These are phyloP conservation scores for Cydia pomonella DNA, from an alignment of 1,140 invertebrate species.

Conservation along the genomic window DNA sequence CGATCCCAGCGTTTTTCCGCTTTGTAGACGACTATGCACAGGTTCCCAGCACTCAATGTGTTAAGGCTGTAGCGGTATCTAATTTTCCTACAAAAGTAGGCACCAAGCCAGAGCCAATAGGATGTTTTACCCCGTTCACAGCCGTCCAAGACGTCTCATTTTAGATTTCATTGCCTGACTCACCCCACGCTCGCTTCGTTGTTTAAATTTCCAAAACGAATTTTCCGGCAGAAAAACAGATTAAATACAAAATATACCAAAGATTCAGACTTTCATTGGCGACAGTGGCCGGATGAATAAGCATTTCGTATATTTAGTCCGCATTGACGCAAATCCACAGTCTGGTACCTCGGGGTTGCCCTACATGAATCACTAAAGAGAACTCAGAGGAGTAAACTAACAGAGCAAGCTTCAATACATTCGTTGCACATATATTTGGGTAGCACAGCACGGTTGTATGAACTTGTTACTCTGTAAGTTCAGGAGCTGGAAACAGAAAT, in stretches of 20 bases:
- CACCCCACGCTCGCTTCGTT: neutral
- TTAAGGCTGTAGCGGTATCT: no score
- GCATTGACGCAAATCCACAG: conserved; percentile 13
- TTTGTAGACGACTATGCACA: no score
- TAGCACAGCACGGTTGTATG: neutral
- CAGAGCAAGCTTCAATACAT: neutral
- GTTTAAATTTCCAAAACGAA: neutral
- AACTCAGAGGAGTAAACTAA: neutral
- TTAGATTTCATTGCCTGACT: neutral
- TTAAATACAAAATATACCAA: neutral
- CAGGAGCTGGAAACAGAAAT: conserved; percentile 21
- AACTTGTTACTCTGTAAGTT: conserved; percentile 10
- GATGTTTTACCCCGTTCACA: no score
- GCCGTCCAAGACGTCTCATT: neutral
- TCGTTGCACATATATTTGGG: neutral
- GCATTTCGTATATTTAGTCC: conserved; percentile 12
- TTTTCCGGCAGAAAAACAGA: neutral
- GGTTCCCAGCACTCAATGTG: no score
- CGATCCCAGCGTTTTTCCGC: no score
- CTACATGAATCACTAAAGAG: neutral
- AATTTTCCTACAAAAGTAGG: no score
- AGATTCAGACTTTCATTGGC: neutral
- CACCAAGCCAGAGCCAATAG: no score
- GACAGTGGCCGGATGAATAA: conserved; percentile 17
- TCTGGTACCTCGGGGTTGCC: conserved; percentile 17